These are phyloP conservation scores for Pollimyrus isidori DNA, from an alignment of 2,113 vertebrate species.

Conservation along the genomic window DNA sequence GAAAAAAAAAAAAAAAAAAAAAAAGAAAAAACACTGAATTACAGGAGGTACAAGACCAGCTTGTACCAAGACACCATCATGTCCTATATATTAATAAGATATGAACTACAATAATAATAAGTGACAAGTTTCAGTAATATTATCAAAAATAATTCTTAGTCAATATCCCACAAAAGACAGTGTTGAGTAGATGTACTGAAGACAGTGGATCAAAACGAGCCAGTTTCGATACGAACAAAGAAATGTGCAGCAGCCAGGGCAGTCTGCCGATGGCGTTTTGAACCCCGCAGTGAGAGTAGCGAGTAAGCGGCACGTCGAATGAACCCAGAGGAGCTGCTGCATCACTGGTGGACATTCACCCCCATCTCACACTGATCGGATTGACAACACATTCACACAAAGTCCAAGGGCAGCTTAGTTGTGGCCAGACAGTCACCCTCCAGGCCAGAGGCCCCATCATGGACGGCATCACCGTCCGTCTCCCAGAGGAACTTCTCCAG, in stretches of 20 bases:
- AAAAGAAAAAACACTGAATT: slow-evolving; percentile 56
- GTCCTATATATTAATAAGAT: neutral
- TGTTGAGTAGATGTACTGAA: slow-evolving; percentile 33
- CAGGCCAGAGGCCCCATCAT: slow-evolving; percentile 37
- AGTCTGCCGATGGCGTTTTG: neutral
- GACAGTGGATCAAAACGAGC: neutral
- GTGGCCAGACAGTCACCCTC: slow-evolving; percentile 46
- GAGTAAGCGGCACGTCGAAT: neutral
- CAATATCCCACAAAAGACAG: slow-evolving; percentile 38
- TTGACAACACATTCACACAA: slow-evolving; percentile 39
- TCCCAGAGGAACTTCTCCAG: slow-evolving; percentile 67
- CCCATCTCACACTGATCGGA: neutral
- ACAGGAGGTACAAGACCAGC: slow-evolving; percentile 56
- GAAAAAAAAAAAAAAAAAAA: slow-evolving; percentile 24
- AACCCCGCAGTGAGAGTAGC: neutral
- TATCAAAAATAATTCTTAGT: slow-evolving; percentile 36
- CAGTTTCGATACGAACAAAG: neutral
- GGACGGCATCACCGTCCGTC: slow-evolving; percentile 38
- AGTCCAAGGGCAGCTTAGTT: slow-evolving; percentile 44
- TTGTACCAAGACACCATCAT: slow-evolving; percentile 44
- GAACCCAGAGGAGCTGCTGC: neutral
- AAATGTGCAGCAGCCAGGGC: neutral
- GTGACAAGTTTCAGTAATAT: slow-evolving; percentile 23
- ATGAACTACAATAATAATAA: neutral
- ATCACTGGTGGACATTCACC: neutral